Evolutionary conservation across 2,797 vertebrate species (phyloP).

Genomic region (Tenualosa thibaudeaui): DNA sequence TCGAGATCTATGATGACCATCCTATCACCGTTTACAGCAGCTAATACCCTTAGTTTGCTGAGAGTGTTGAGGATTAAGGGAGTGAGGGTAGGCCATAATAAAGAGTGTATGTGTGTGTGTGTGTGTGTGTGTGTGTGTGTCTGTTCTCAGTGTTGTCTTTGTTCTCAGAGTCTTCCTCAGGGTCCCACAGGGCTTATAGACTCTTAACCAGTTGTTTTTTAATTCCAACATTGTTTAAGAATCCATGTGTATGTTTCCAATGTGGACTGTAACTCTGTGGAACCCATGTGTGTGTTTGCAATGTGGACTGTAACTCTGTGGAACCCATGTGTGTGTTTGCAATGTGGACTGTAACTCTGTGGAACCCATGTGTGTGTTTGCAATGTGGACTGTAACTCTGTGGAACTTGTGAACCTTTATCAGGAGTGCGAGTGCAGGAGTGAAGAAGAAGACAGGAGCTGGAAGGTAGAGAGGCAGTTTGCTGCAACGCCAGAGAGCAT

Average conservation of each 20-base stretch:
- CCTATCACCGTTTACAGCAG: not conserved
- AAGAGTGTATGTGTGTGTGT: constrained; percentile 14
- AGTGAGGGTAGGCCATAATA: too few species aligned
- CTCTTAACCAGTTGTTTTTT: too few species aligned
- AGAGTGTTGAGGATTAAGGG: not conserved
- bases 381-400: not conserved
- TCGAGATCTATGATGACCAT: not conserved
- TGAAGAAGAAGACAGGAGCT: constrained; percentile 73
- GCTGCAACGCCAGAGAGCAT: constrained; percentile 63
- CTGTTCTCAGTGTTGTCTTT: not conserved
- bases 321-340: not conserved
- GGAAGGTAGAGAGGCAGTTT: constrained; percentile 75
- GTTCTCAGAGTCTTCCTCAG: too few species aligned
- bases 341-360: not conserved
- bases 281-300: too few species aligned
- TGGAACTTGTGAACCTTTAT: constrained; percentile 26
- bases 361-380: not conserved
- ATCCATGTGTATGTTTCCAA: not conserved
- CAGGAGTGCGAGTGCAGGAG: constrained; percentile 68
- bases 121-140: constrained; percentile 29
- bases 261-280: too few species aligned
- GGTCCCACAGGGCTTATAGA: too few species aligned
- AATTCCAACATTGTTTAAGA: not conserved
- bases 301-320: too few species aligned
- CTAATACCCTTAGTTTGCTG: not conserved